These are phyloP conservation scores for Tragelaphus imberbis DNA, from an alignment of 2,113 vertebrate genomes.

Conservation along the genomic window DNA sequence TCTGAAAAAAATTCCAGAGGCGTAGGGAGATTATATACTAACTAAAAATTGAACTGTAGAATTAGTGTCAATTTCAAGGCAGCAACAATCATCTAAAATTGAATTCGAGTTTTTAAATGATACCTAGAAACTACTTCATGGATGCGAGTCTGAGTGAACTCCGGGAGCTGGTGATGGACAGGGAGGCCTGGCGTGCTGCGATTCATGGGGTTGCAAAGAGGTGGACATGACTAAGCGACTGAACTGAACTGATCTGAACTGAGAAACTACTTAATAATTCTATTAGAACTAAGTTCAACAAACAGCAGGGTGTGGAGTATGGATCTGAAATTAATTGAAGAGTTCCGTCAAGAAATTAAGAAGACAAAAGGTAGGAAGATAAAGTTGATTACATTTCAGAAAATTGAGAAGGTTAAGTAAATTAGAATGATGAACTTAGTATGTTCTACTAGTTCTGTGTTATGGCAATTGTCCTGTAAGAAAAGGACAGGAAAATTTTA, in stretches of 20 bases:
- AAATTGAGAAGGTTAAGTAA: not conserved
- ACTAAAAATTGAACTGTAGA: not conserved
- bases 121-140: not conserved
- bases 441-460: not conserved
- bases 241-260: no score
- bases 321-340: not conserved
- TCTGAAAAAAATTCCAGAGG: not conserved
- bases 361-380: not conserved
- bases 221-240: no score
- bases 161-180: no score
- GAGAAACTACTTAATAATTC: not conserved
- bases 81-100: not conserved
- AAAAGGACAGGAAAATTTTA: not conserved
- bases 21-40: not conserved
- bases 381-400: not conserved
- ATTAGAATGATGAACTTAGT: not conserved
- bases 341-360: not conserved
- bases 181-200: no score
- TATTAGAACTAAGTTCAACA: not conserved
- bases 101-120: constrained; percentile 3
- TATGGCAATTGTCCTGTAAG: not conserved
- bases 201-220: no score
- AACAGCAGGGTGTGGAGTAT: not conserved
- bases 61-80: not conserved
- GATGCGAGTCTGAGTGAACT: no score